Evolutionary conservation across 2,888 invertebrate species (phyloP), one percentile per base, ranked within the genome.

Genomic region (Mimas tiliae): DNA sequence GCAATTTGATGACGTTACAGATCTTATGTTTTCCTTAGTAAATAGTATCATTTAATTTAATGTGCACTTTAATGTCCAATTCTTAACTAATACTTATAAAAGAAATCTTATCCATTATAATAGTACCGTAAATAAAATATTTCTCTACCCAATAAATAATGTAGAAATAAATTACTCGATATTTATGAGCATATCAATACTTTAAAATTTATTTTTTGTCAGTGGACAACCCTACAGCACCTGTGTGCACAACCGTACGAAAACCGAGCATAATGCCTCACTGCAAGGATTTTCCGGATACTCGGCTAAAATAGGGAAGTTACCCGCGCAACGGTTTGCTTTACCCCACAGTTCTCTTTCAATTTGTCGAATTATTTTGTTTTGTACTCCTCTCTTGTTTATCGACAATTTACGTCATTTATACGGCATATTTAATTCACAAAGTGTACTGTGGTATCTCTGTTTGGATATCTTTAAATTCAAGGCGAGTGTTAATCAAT

Each of bases 271-370:
- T 74, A 74, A 77, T 66, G 52, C 63, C 63, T 55, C 48, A 72
- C 67, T 70, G 65, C 66, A 51, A 71, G 76, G 75, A 78, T 77
- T 78, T 72, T 71, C 70, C 62, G 65, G 67, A 68, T 67, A 62
- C 68, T 33, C 63, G 38, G 69, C 55, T 68, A 66, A 72, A 72
- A 77, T 70, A 74, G 70, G 47, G 67, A 67, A 70, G 69, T 69
- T 72, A 77, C 72, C 74, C 71, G 69, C 38, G 58, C 47, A 7
- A 16, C 16, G 47, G 55, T 58, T 65, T 48, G 48, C 21, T 48
- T 38, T 48, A 14, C 14, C 19, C 34, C 47, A 58, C 42, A 16
- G 62, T 63, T 63, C 62, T 47, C 47, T 62, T 62, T 47, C 62
- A 47, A 62, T 47, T 45, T 62, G 62, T 16, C 19, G 12, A 38